Percentiles rank a stretch among this genome's conserved stretches.
phyloP scores from a whole-genome alignment of 2,888 invertebrate species.

The Galerucella pusilla region DNA sequence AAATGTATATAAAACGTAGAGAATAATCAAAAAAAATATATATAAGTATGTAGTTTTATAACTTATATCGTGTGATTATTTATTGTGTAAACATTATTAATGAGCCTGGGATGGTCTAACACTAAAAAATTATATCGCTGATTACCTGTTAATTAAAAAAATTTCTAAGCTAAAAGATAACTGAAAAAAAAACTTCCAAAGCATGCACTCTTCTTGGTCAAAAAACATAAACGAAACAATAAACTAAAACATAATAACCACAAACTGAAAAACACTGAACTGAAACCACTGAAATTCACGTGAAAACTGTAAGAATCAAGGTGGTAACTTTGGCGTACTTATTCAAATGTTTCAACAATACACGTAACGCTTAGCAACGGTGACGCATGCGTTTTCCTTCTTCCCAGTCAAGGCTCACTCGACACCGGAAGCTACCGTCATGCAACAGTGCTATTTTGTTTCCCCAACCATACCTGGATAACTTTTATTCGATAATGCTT shows the following conservation, averaged over 20 bases:
- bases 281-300: conserved; percentile 64
- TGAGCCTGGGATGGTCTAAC: not conserved
- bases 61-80: conserved; percentile 22
- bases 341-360: conserved; percentile 65
- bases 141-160: conserved; percentile 27
- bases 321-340: conserved; percentile 62
- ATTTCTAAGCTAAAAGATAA: conserved; percentile 23
- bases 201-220: conserved; percentile 36
- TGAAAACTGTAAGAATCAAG: conserved; percentile 63
- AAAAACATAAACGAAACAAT: conserved; percentile 32
- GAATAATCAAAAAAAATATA: not conserved
- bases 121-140: not conserved
- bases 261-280: conserved; percentile 54
- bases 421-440: conserved; percentile 63
- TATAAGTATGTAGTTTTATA: not conserved
- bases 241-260: conserved; percentile 39
- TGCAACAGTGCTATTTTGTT: conserved; percentile 63
- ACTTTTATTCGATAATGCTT: conserved; percentile 55
- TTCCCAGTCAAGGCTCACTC: conserved; percentile 60
- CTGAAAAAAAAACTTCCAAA: conserved; percentile 30
- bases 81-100: conserved; percentile 26
- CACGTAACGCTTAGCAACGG: conserved; percentile 62
- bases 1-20: not conserved
- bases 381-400: conserved; percentile 59
- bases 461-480: conserved; percentile 60